Conservation (phyloP, 2,113 vertebrate species). For the Morone chrysops region DNA sequence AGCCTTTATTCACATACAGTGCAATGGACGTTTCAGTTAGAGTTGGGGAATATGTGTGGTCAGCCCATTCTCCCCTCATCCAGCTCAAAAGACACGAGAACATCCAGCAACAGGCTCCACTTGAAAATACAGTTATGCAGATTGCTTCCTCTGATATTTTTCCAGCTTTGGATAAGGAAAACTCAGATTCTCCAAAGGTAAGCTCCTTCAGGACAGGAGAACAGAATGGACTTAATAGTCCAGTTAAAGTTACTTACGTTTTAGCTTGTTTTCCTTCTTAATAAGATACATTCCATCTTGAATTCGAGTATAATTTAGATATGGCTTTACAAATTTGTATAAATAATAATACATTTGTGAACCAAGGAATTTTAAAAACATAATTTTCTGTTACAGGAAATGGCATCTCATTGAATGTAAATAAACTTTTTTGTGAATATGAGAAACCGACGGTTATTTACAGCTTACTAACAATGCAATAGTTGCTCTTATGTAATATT, state of each 20-base stretch:
- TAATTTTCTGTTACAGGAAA: neutral
- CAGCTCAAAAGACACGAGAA: conserved; percentile 64
- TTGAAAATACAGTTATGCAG: conserved; percentile 75
- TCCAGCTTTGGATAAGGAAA: conserved; percentile 62
- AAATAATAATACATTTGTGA: neutral
- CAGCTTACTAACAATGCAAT: neutral
- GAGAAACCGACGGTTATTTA: neutral
- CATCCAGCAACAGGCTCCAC: conserved; percentile 59
- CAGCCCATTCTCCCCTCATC: conserved; percentile 75
- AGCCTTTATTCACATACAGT: conserved; percentile 80
- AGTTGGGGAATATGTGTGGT: conserved; percentile 80
- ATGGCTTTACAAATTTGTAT: too few relatives aligned
- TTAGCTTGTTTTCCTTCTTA: neutral
- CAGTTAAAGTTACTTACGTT: neutral
- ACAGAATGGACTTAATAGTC: neutral
- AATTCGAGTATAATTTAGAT: neutral
- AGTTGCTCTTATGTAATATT: neutral
- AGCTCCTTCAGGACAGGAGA: conserved; percentile 18
- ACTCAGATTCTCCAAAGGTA: conserved; percentile 64
- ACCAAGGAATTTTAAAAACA: neutral
- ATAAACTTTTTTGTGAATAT: neutral
- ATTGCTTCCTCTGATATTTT: conserved; percentile 61
- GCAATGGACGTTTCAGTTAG: conserved; percentile 78
- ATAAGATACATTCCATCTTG: neutral
- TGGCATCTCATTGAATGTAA: neutral